Evolutionary conservation across 2,797 vertebrate genomes (phyloP).

Genomic region (Philypnodon macrostomus): DNA sequence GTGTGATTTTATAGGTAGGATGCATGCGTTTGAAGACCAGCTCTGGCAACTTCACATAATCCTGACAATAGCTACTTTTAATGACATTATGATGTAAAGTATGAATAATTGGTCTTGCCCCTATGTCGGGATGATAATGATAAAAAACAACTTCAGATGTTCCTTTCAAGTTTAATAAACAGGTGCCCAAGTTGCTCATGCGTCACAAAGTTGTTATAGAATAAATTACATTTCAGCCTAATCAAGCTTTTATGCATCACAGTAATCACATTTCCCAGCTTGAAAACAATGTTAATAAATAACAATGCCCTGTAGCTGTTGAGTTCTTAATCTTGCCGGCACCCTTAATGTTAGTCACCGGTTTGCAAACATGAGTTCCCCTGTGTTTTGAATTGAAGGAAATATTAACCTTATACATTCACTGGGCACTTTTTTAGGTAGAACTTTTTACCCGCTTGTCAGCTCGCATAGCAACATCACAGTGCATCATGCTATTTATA

Average conservation of each 20-base stretch:
- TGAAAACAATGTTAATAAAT: constrained; percentile 1
- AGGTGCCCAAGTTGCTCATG: neutral
- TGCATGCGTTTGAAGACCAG: constrained; percentile 8
- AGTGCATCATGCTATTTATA: too few species aligned
- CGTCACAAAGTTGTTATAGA: too few species aligned
- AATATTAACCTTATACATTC: constrained; percentile 19
- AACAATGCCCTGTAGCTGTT: neutral
- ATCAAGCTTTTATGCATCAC: neutral
- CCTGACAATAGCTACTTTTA: neutral
- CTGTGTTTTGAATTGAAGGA: constrained; percentile 19
- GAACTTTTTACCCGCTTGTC: too few species aligned
- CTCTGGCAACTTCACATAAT: neutral
- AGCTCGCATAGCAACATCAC: too few species aligned
- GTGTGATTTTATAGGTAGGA: constrained; percentile 12
- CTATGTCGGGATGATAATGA: too few species aligned
- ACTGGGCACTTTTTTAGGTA: constrained; percentile 21
- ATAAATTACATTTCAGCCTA: neutral
- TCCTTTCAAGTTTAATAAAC: neutral
- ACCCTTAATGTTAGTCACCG: constrained; percentile 38
- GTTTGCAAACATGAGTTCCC: constrained; percentile 41
- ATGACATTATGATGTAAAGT: neutral
- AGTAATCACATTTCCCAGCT: too few species aligned
- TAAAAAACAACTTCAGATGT: too few species aligned
- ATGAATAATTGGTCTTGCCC: neutral
- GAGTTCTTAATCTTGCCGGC: constrained; percentile 5